Evolutionary conservation across 2,888 invertebrate genomes (phyloP).

Genomic region (Tuta absoluta): DNA sequence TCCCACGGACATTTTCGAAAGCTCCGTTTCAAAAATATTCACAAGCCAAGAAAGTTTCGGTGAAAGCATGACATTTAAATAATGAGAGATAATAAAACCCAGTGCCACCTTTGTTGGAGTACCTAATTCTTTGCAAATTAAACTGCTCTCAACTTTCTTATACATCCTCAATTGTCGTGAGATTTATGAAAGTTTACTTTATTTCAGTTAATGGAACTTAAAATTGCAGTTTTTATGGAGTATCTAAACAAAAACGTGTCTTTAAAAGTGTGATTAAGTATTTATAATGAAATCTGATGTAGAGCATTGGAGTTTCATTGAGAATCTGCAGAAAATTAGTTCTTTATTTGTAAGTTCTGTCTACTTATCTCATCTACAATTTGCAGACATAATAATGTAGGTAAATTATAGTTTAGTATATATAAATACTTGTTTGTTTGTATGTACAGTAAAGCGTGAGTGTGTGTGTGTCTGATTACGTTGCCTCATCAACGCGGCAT

Average conservation of each 20-base stretch:
- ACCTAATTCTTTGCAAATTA: slow-evolving; percentile 25
- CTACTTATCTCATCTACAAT: background rate
- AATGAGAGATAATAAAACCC: slow-evolving; percentile 51
- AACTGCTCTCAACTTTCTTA: slow-evolving; percentile 30
- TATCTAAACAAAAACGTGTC: background rate
- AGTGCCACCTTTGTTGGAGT: slow-evolving; percentile 31
- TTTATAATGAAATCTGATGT: no score
- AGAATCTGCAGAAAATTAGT: background rate
- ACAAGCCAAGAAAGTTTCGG: slow-evolving; percentile 56
- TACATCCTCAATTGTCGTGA: slow-evolving; percentile 19
- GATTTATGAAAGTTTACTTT: background rate
- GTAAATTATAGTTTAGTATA: slow-evolving; percentile 9
- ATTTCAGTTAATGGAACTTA: background rate
- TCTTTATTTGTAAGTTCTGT: no score
- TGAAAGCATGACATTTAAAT: slow-evolving; percentile 67
- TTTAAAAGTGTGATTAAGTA: no score
- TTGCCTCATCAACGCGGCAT: slow-evolving; percentile 42
- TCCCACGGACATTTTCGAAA: slow-evolving; percentile 49
- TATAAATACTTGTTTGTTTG: slow-evolving; percentile 9
- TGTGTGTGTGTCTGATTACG: slow-evolving; percentile 28
- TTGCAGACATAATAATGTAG: slow-evolving; percentile 16
- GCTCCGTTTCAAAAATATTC: slow-evolving; percentile 54
- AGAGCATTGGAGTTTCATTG: background rate
- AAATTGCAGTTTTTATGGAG: background rate
- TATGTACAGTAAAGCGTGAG: slow-evolving; percentile 9